These are phyloP conservation scores for Pseudopleuronectes americanus DNA, from an alignment of 2,797 vertebrate genomes.

Conservation along the genomic window DNA sequence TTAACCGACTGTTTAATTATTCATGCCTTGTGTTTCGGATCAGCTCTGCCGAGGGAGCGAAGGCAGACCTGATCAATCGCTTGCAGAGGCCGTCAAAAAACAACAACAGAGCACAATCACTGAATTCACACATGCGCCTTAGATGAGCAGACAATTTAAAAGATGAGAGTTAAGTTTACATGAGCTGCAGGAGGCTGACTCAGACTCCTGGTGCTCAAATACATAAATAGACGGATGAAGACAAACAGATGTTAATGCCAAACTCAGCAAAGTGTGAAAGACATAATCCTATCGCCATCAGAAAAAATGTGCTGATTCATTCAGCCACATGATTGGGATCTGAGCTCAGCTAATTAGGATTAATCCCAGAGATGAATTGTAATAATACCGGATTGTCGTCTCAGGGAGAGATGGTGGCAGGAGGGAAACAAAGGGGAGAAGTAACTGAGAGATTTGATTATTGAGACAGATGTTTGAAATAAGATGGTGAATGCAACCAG, in stretches of 20 bases:
- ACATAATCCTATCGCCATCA: slow-evolving; percentile 47
- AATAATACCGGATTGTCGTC: slow-evolving; percentile 59
- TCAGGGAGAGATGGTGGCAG: slow-evolving; percentile 40
- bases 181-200: background rate
- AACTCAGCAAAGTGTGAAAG: slow-evolving; percentile 33
- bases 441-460: slow-evolving; percentile 27
- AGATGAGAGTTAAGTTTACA: background rate
- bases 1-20: slow-evolving; percentile 83
- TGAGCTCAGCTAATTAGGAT: slow-evolving; percentile 70
- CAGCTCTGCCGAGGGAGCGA: slow-evolving; percentile 41
- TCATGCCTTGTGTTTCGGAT: slow-evolving; percentile 71
- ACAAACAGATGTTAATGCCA: slow-evolving; percentile 33
- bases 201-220: slow-evolving; percentile 3
- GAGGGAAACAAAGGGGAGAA: slow-evolving; percentile 1
- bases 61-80: slow-evolving; percentile 71
- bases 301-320: slow-evolving; percentile 58
- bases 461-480: slow-evolving; percentile 65
- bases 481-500: slow-evolving; percentile 42
- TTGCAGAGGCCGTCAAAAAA: slow-evolving; percentile 24
- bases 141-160: background rate
- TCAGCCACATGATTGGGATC: slow-evolving; percentile 57
- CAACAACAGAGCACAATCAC: slow-evolving; percentile 23
- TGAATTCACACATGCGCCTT: background rate
- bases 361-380: slow-evolving; percentile 59
- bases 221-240: slow-evolving; percentile 15